These are phyloP conservation scores for Apamea epomidion DNA, from an alignment of 2,888 invertebrate genomes.

Conservation along the genomic window DNA sequence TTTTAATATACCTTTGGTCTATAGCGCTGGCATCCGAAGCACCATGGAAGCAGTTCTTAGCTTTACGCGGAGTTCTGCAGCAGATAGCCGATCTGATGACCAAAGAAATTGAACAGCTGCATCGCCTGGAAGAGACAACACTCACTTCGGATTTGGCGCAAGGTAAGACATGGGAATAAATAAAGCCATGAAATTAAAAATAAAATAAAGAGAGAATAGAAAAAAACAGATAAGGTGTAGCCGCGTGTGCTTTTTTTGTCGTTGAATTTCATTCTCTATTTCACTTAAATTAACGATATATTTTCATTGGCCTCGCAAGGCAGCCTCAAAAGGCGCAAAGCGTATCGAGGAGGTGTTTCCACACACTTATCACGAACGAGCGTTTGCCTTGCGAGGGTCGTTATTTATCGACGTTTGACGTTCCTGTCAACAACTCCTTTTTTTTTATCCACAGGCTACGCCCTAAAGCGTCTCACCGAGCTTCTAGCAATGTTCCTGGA, in stretches of 20 bases:
- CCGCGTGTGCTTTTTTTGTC: not conserved
- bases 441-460: constrained; percentile 92
- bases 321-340: not conserved
- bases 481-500: constrained; percentile 96
- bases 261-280: not conserved
- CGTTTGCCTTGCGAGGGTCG: not conserved
- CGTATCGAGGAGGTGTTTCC: not conserved
- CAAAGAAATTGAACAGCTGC: constrained; percentile 96
- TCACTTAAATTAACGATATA: not conserved
- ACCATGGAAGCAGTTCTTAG: constrained; percentile 98
- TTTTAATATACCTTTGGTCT: not conserved
- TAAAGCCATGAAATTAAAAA: not conserved
- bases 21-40: constrained; percentile 93
- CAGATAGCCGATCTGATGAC: constrained; percentile 96
- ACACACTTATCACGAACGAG: not conserved
- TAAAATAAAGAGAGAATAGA: not conserved
- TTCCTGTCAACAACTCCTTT: not conserved
- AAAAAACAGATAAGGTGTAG: not conserved
- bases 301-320: not conserved
- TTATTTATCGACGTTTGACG: too few relatives aligned
- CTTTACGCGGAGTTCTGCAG: constrained; percentile 95
- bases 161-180: constrained; percentile 81
- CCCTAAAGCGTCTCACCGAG: constrained; percentile 97
- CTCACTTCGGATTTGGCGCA: constrained; percentile 98
- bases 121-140: constrained; percentile 97